phyloP scores from a whole-genome alignment of 2,888 invertebrate species.

The Hirtodrosophila trivittata region DNA sequence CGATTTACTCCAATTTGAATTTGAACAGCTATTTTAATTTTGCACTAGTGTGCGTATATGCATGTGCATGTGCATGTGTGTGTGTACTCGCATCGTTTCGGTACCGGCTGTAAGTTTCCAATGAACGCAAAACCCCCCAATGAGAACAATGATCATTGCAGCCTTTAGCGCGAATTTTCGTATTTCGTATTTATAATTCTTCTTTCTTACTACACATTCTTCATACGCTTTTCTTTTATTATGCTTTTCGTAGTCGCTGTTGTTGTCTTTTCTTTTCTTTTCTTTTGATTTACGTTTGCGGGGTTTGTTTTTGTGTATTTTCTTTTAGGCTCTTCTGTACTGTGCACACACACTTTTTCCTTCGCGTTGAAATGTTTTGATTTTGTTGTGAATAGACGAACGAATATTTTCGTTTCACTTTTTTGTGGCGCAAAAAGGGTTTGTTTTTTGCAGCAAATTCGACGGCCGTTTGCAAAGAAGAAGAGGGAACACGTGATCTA shows the following conservation, averaged over 20 bases:
- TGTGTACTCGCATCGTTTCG: no score
- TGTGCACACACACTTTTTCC: conserved; percentile 29
- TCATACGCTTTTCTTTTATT: conserved; percentile 49
- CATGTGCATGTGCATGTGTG: conserved; percentile 24
- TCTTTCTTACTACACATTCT: conserved; percentile 62
- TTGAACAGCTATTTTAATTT: conserved; percentile 51
- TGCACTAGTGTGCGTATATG: conserved; percentile 22
- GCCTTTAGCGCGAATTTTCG: conserved; percentile 16
- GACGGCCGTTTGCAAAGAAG: background rate
- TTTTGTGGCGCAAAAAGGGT: conserved; percentile 11
- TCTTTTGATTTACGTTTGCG: background rate
- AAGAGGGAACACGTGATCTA: conserved; percentile 46
- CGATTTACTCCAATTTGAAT: conserved; percentile 61
- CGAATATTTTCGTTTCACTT: conserved; percentile 4
- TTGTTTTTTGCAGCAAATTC: background rate
- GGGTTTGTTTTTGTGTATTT: conserved; percentile 24
- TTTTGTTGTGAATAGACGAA: conserved; percentile 15
- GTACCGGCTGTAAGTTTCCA: conserved; percentile 27
- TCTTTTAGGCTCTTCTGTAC: conserved; percentile 32
- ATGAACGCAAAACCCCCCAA: conserved; percentile 32
- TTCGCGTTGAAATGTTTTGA: conserved; percentile 49
- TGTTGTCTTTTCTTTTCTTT: conserved; percentile 7
- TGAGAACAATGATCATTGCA: conserved; percentile 54
- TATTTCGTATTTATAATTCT: conserved; percentile 35
- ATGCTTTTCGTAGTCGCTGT: no score